These are phyloP conservation scores for Echinops telfairi DNA, from an alignment of 2,113 vertebrate species.

Conservation along the genomic window DNA sequence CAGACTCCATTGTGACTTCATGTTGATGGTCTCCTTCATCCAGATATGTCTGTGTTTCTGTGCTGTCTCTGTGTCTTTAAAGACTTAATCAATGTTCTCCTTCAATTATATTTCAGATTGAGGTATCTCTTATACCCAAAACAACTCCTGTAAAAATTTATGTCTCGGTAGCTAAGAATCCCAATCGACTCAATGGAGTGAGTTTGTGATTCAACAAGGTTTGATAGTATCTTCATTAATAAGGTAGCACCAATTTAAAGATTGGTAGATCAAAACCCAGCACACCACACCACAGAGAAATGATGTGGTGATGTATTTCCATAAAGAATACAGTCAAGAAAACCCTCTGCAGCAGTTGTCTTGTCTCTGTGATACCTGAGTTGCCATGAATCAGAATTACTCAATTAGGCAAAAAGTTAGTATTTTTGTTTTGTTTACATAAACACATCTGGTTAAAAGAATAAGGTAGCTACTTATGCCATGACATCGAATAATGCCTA, in stretches of 20 bases:
- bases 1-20: too few species aligned
- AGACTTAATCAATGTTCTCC: too few species aligned
- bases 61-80: too few species aligned
- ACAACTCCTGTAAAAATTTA: too few species aligned
- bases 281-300: background rate
- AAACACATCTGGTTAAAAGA: slow-evolving; percentile 51
- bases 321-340: background rate
- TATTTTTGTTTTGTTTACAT: background rate
- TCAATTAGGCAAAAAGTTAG: background rate
- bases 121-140: too few species aligned
- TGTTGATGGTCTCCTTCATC: too few species aligned
- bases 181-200: background rate
- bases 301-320: background rate
- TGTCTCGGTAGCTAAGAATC: background rate
- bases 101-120: too few species aligned
- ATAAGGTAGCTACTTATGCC: background rate
- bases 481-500: too few species aligned
- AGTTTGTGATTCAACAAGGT: background rate
- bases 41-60: too few species aligned
- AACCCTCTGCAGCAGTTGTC: background rate
- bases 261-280: background rate
- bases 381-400: background rate
- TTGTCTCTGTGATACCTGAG: background rate
- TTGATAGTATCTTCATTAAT: too few species aligned
- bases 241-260: background rate